phyloP scores from a whole-genome alignment of 2,888 invertebrate species.

The Trichogramma dendrolimi region DNA sequence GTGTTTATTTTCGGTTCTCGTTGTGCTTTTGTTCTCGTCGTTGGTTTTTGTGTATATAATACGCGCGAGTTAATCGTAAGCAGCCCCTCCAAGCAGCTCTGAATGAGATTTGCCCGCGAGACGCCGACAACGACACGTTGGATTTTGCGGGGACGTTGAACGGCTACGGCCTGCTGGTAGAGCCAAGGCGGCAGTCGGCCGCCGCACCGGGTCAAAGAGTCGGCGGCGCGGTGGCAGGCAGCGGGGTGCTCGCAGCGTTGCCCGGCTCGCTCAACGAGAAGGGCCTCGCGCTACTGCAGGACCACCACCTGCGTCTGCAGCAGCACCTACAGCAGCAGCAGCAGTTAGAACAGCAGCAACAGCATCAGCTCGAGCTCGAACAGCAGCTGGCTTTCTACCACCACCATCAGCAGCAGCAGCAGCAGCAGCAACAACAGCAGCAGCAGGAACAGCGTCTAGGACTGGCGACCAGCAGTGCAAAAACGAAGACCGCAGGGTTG shows the following conservation, averaged over 20 bases:
- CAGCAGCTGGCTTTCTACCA: constrained; percentile 16
- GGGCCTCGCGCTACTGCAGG: constrained; percentile 40
- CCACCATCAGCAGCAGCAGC: constrained; percentile 31
- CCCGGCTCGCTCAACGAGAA: constrained; percentile 49
- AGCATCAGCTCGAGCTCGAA: constrained; percentile 29
- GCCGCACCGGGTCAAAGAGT: constrained; percentile 38
- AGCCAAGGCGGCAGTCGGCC: constrained; percentile 3
- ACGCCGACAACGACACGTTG: constrained; percentile 37
- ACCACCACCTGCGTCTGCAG: background rate
- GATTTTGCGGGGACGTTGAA: constrained; percentile 39
- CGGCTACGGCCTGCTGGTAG: constrained; percentile 7
- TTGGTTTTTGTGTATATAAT: too few relatives aligned
- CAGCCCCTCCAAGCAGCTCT: constrained; percentile 3
- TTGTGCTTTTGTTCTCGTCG: too few relatives aligned
- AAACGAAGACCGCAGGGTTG: constrained; percentile 55
- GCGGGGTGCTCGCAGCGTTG: constrained; percentile 49
- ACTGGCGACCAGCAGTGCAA: constrained; percentile 17
- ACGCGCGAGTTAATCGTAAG: background rate
- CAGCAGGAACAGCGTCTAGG: background rate
- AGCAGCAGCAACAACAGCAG: constrained; percentile 37
- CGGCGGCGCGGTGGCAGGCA: constrained; percentile 50
- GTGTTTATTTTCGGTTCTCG: too few relatives aligned
- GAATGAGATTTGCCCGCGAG: background rate
- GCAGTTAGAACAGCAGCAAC: constrained; percentile 32
- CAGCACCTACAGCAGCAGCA: constrained; percentile 34